Percentiles rank a stretch among this genome's conserved stretches.
Conservation (phyloP, 2,113 vertebrate genomes). For the Brachyistius frenatus region DNA sequence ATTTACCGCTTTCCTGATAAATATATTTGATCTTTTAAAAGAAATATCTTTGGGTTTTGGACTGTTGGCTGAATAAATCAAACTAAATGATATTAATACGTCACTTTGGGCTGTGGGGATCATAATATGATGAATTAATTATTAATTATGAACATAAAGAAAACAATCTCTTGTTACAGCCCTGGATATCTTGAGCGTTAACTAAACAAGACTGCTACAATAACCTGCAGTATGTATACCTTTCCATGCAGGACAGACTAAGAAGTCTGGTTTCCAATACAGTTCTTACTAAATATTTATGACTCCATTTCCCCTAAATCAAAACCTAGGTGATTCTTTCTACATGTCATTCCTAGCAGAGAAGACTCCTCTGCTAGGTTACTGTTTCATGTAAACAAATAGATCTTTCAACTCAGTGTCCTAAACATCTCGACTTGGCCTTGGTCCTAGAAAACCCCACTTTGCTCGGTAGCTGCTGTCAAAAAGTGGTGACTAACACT, state of each 20-base stretch:
- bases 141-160: constrained; percentile 6
- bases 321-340: constrained; percentile 70
- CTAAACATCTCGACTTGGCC: constrained; percentile 60
- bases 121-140: constrained; percentile 7
- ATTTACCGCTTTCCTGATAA: background rate
- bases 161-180: background rate
- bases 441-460: constrained; percentile 35
- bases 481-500: constrained; percentile 54
- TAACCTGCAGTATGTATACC: constrained; percentile 8
- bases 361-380: constrained; percentile 63
- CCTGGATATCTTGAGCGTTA: constrained; percentile 12
- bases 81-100: background rate
- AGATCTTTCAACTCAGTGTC: constrained; percentile 59
- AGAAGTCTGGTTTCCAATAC: constrained; percentile 45
- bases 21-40: background rate
- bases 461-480: constrained; percentile 36
- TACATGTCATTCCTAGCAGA: constrained; percentile 60
- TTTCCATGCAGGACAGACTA: constrained; percentile 35
- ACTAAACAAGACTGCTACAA: constrained; percentile 7
- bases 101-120: background rate
- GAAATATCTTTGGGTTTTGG: background rate
- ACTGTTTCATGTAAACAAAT: constrained; percentile 68
- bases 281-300: constrained; percentile 75
- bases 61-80: background rate
- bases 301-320: constrained; percentile 66